Conservation (phyloP, 2,888 invertebrate genomes). For the Drosophila barbarae region DNA sequence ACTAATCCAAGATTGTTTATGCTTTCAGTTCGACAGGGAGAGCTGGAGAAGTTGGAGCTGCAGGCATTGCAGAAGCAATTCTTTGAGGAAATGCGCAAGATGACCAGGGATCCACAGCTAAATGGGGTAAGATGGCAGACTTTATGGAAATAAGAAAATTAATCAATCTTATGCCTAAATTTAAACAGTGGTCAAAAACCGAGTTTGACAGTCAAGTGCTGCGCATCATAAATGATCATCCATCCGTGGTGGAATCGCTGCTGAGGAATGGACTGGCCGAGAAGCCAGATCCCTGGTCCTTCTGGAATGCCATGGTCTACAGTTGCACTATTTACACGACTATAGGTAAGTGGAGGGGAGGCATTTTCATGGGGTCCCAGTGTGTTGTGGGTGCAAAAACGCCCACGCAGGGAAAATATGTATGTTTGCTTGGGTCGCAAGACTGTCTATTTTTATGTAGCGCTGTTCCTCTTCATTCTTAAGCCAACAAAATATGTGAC, state of each 20-base stretch:
- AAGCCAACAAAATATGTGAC: constrained; percentile 59
- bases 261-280: constrained; percentile 46
- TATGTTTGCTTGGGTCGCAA: constrained; percentile 15
- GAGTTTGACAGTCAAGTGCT: constrained; percentile 81
- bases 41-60: constrained; percentile 43
- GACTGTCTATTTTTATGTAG: constrained; percentile 21
- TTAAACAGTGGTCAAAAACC: constrained; percentile 54
- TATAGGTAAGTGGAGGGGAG: constrained; percentile 84
- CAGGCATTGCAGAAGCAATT: constrained; percentile 65
- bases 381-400: constrained; percentile 36
- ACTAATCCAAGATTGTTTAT: neutral
- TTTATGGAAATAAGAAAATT: too few species aligned
- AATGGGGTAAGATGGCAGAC: constrained; percentile 6
- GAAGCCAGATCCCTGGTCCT: constrained; percentile 84
- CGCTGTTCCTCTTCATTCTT: constrained; percentile 26
- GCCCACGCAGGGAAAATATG: constrained; percentile 31
- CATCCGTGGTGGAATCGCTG: constrained; percentile 79
- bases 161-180: neutral
- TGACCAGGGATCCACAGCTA: constrained; percentile 78
- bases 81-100: constrained; percentile 66
- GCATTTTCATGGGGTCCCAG: constrained; percentile 10
- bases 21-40: constrained; percentile 56
- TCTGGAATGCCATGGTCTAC: constrained; percentile 92
- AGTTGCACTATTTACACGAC: constrained; percentile 94
- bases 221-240: constrained; percentile 81